Percentiles rank a stretch among this genome's conserved stretches.
These are phyloP conservation scores for Onthophagus taurus DNA, from an alignment of 1,140 invertebrate species.

Conservation along the genomic window DNA sequence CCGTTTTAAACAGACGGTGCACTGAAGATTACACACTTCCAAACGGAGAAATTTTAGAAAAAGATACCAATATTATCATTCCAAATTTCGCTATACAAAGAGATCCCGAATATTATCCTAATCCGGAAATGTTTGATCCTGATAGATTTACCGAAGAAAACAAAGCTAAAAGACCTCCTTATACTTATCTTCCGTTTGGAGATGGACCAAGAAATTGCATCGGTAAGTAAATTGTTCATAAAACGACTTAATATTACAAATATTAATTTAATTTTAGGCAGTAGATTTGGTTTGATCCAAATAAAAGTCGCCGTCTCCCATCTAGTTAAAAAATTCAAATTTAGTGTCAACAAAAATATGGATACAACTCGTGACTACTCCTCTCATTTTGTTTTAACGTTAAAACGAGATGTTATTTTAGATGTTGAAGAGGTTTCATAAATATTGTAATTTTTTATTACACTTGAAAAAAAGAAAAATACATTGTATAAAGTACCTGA, in stretches of 20 bases:
- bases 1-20: constrained; percentile 32
- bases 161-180: background rate
- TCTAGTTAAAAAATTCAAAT: background rate
- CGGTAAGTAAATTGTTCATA: too few relatives aligned
- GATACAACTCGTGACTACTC: too few relatives aligned
- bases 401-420: too few relatives aligned
- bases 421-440: too few relatives aligned
- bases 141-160: too few relatives aligned
- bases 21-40: too few relatives aligned
- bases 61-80: background rate
- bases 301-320: background rate
- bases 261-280: background rate
- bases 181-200: background rate
- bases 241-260: background rate
- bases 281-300: background rate
- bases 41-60: background rate
- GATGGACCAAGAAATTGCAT: background rate
- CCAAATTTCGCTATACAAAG: background rate
- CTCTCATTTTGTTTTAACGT: too few relatives aligned
- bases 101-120: too few relatives aligned
- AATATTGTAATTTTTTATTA: too few relatives aligned
- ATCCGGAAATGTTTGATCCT: background rate
- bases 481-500: too few relatives aligned
- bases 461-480: too few relatives aligned
- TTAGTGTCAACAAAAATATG: background rate